Evolutionary conservation across 2,113 vertebrate species (phyloP), one percentile per base, ranked within the genome.

Genomic region (Spea bombifrons): DNA sequence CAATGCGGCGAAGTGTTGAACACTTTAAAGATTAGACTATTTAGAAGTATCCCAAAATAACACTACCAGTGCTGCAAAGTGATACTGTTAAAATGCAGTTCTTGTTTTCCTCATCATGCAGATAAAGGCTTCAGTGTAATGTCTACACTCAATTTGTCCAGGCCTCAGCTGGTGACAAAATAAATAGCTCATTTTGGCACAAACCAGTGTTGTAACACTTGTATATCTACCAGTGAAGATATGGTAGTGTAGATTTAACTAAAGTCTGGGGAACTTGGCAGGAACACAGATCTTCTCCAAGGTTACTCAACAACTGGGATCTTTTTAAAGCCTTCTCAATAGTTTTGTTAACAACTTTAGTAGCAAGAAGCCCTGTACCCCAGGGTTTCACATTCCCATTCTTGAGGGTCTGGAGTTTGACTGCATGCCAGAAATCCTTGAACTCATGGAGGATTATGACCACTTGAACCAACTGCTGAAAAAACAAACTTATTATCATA

Each of bases 111-210:
- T 80, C 50, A 45, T 68, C 78, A 67, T 12, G n/a, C 16, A 69
- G 76, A 78, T 71, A 78, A 78, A 45, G 57, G 67, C 43, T 49
- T 73, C 64, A 80, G 43, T 74, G 64, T 59, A n/a, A 59, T 73
- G 78, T 80, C 71, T 73, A 43, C 71, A 80, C 64, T 74, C 78
- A 66, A 49, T 80, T 73, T 73, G 50, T 73, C 78, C 64, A 67
- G 61, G 45, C 12, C 64, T 74, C n/a, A 15, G 16, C 64, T 74
- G 78, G 64, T 80, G 78, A 80, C 65, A 80, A 43, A 80, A 80
- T 68, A 80, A 80, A 80, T 80, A 80, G 71, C 78, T 50, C 71
- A n/a, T 80, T 61, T 65, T 80, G 78, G 64, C 78, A 59, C 63
- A 2, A 16, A 12, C 9, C 57, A 49, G 52, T 59, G 44, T 68